phyloP scores from a whole-genome alignment of 2,113 vertebrate genomes.

The Actenoides hombroni region DNA sequence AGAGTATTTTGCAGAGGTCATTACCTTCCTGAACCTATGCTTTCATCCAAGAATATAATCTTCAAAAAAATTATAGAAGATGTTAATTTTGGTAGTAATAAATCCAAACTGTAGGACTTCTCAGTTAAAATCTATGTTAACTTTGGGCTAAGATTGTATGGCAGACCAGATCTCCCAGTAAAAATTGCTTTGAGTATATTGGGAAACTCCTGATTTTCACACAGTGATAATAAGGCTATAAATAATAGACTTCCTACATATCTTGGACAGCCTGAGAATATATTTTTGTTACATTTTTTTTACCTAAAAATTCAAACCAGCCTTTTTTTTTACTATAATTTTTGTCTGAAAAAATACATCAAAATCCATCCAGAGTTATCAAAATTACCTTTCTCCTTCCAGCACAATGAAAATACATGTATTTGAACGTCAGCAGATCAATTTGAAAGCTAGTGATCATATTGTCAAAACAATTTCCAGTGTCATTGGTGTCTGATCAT shows the following conservation, averaged over 20 bases:
- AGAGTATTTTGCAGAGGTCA: not conserved
- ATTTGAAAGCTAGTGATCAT: slow-evolving; percentile 3
- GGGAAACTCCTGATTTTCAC: not conserved
- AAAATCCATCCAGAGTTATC: not conserved
- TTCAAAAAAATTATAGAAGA: not conserved
- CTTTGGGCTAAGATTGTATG: not conserved
- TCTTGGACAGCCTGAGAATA: not conserved
- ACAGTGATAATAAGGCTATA: not conserved
- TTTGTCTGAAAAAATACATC: not conserved
- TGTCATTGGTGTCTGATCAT: not conserved
- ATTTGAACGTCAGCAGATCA: not conserved
- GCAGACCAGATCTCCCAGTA: not conserved
- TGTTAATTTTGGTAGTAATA: not conserved
- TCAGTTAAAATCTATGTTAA: not conserved
- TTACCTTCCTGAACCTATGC: not conserved
- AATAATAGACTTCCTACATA: not conserved
- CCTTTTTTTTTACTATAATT: not conserved
- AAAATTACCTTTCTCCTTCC: not conserved
- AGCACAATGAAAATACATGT: not conserved
- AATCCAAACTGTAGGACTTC: not conserved
- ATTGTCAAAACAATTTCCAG: slow-evolving; percentile 25
- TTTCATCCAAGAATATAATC: not conserved
- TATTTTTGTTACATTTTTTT: not conserved
- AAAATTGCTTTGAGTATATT: not conserved
- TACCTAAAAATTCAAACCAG: not conserved